phyloP scores from a whole-genome alignment of 1,140 invertebrate species.

The Drosophila teissieri region DNA sequence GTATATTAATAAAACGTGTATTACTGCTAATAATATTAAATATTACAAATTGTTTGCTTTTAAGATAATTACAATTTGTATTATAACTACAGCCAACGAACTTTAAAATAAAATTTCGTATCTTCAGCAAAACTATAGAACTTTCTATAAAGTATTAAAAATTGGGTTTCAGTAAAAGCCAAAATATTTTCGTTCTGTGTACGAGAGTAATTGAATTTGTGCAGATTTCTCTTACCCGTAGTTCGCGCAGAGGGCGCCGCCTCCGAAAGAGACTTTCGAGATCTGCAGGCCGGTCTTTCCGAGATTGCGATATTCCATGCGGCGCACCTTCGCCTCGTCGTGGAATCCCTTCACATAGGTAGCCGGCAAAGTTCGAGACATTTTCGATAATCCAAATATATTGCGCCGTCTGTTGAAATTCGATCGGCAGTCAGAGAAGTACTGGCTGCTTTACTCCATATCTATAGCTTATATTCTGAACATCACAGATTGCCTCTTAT shows the following conservation, averaged over 20 bases:
- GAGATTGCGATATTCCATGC: constrained; percentile 86
- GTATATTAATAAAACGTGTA: no score
- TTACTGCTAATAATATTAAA: no score
- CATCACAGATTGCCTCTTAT: constrained; percentile 11
- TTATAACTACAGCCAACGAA: no score
- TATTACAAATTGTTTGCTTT: no score
- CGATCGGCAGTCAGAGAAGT: neutral
- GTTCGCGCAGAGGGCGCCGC: constrained; percentile 66
- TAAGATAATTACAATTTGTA: no score
- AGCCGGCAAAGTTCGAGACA: constrained; percentile 79
- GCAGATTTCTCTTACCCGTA: constrained; percentile 53
- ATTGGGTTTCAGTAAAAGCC: neutral
- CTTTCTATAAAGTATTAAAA: neutral
- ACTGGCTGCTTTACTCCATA: constrained; percentile 19
- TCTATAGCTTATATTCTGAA: constrained; percentile 21
- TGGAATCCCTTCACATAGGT: constrained; percentile 87
- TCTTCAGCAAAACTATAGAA: neutral
- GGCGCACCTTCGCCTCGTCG: constrained; percentile 85
- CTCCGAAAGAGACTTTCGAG: constrained; percentile 87
- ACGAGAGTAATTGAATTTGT: neutral
- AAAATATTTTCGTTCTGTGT: neutral
- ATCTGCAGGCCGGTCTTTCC: constrained; percentile 86
- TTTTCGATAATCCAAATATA: constrained; percentile 11
- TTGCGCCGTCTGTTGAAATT: constrained; percentile 32
- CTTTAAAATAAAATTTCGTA: neutral